phyloP scores from a whole-genome alignment of 2,113 vertebrate genomes.

The Tringa solitaria region DNA sequence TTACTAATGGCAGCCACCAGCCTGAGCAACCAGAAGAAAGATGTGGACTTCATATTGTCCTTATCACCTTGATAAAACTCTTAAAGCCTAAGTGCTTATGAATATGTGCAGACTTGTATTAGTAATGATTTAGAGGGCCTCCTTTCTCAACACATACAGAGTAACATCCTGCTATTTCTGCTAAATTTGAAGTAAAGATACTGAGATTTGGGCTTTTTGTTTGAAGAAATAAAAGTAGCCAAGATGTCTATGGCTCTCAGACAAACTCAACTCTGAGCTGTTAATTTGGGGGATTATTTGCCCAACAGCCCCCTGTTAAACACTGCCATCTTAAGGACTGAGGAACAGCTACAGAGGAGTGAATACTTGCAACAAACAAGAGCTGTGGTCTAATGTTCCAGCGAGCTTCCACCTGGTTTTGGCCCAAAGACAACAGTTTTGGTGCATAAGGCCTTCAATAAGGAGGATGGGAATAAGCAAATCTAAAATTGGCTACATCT shows the following conservation, averaged over 20 bases:
- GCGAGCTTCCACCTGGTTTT: not conserved
- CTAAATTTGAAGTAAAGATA: not conserved
- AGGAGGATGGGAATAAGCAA: not conserved
- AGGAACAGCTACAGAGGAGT: not conserved
- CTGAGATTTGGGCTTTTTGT: not conserved
- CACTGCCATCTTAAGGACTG: not conserved
- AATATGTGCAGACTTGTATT: not conserved
- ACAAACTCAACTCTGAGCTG: not conserved
- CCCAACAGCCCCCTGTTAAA: not conserved
- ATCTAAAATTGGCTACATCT: not conserved
- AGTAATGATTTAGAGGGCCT: not conserved
- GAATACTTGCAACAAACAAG: not conserved
- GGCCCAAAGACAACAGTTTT: not conserved
- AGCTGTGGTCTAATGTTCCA: not conserved
- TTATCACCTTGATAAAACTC: not conserved
- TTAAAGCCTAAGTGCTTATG: not conserved
- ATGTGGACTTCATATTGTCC: rapidly evolving
- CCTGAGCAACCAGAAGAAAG: not conserved
- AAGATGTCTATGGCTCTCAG: not conserved
- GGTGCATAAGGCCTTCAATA: not conserved
- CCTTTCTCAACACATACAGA: rapidly evolving
- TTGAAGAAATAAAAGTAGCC: not conserved
- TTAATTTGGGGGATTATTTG: not conserved
- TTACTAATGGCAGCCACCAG: not conserved
- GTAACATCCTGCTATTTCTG: not conserved